These are phyloP conservation scores for Piprites chloris DNA, from an alignment of 2,113 vertebrate genomes.

Conservation along the genomic window DNA sequence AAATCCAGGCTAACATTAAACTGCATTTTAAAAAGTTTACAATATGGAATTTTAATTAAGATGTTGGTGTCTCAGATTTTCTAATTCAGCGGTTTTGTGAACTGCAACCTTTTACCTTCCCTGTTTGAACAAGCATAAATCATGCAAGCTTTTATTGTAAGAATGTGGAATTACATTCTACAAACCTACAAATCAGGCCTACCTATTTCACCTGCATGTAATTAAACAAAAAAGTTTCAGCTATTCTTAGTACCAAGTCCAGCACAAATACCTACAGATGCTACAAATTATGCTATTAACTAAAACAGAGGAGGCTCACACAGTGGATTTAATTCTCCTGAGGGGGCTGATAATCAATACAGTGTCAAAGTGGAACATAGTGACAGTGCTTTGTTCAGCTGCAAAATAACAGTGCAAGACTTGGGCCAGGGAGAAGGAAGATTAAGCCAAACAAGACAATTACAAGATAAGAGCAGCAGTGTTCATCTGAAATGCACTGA, in stretches of 20 bases:
- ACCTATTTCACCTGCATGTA: conserved; percentile 19
- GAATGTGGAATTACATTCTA: background rate
- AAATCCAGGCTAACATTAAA: background rate
- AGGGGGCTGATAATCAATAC: background rate
- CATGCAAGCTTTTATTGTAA: background rate
- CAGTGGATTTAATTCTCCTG: background rate
- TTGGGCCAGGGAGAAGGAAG: background rate
- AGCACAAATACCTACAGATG: conserved; percentile 11
- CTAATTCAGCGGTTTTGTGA: background rate
- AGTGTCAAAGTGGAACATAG: background rate
- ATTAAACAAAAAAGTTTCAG: background rate
- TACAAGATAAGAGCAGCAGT: background rate
- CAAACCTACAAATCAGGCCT: background rate
- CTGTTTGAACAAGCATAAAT: background rate
- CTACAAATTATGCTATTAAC: background rate
- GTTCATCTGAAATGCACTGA: background rate
- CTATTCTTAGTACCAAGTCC: background rate
- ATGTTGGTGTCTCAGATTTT: background rate
- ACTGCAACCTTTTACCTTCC: background rate
- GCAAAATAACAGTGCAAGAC: background rate
- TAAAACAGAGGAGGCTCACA: background rate
- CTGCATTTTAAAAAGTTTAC: background rate
- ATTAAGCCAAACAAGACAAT: background rate
- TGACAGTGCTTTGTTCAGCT: background rate
- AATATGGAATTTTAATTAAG: background rate